These are phyloP conservation scores for Lichenostomus cassidix DNA, from an alignment of 2,113 vertebrate genomes.

Conservation along the genomic window DNA sequence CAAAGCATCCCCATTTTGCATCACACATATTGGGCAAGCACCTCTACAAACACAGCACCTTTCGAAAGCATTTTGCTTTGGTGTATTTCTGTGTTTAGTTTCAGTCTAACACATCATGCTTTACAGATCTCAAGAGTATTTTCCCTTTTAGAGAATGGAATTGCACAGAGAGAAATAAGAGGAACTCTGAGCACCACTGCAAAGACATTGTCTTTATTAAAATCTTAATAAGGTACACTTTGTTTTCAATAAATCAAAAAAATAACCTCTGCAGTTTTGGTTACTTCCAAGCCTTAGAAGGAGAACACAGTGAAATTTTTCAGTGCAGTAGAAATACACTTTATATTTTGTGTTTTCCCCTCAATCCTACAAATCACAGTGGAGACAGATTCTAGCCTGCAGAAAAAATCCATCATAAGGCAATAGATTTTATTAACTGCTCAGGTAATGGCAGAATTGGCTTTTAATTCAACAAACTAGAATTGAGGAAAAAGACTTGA, in stretches of 20 bases:
- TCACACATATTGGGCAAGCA: conserved; percentile 69
- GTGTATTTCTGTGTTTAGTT: conserved; percentile 60
- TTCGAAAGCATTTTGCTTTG: conserved; percentile 47
- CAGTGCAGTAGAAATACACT: conserved; percentile 29
- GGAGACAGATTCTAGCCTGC: conserved; percentile 68
- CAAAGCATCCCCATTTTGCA: conserved; percentile 78
- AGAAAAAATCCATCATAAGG: conserved; percentile 69
- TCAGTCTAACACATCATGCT: conserved; percentile 66
- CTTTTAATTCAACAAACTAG: neutral
- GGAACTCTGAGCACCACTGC: conserved; percentile 39
- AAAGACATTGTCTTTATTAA: conserved; percentile 71
- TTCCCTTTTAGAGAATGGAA: conserved; percentile 40
- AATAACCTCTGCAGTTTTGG: conserved; percentile 35
- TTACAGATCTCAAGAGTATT: conserved; percentile 26
- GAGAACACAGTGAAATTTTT: neutral
- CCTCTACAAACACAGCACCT: conserved; percentile 68
- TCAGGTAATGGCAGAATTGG: conserved; percentile 45
- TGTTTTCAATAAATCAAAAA: conserved; percentile 71
- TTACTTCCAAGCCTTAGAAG: conserved; percentile 7
- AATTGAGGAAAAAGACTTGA: neutral
- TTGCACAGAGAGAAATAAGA: conserved; percentile 16
- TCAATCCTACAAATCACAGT: conserved; percentile 70
- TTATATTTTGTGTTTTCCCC: conserved; percentile 59
- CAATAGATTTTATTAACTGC: conserved; percentile 77
- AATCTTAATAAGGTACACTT: conserved; percentile 75